Conservation (phyloP, 2,113 vertebrate genomes). For the Stegastes partitus region DNA sequence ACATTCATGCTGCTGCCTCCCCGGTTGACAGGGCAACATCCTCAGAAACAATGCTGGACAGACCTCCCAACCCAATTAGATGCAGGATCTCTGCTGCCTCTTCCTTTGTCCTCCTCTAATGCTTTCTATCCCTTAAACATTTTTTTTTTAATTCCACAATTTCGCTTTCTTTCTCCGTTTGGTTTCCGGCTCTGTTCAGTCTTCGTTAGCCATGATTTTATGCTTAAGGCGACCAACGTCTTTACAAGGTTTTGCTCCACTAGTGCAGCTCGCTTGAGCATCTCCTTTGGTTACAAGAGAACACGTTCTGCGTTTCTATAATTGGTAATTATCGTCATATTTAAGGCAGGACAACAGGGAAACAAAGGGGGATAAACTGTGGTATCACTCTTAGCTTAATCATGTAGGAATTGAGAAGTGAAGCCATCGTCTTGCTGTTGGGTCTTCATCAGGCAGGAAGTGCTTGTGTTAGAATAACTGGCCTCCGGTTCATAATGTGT, state of each 20-base stretch:
- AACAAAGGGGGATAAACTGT: neutral
- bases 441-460: slow-evolving; percentile 45
- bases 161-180: neutral
- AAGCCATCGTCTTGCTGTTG: neutral
- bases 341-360: slow-evolving; percentile 7
- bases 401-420: neutral
- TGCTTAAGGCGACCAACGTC: neutral
- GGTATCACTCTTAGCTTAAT: neutral
- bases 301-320: neutral
- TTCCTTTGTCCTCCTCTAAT: slow-evolving; percentile 13
- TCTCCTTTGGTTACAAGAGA: slow-evolving; percentile 7
- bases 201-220: neutral
- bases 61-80: slow-evolving; percentile 77
- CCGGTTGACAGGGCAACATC: slow-evolving; percentile 64
- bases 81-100: slow-evolving; percentile 19
- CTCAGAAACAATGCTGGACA: slow-evolving; percentile 56
- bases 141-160: slow-evolving; percentile 1
- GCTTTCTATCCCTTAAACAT: slow-evolving; percentile 5
- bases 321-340: slow-evolving; percentile 6
- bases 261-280: neutral
- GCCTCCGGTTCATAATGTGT: slow-evolving; percentile 43
- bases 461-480: slow-evolving; percentile 34
- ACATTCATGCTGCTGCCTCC: slow-evolving; percentile 54
- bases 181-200: slow-evolving; percentile 20
- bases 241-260: slow-evolving; percentile 18